A percentile compares a stretch with the other conserved stretches of the same genome.
Evolutionary conservation across 2,797 vertebrate genomes (phyloP).

Genomic region (Pitangus sulphuratus): DNA sequence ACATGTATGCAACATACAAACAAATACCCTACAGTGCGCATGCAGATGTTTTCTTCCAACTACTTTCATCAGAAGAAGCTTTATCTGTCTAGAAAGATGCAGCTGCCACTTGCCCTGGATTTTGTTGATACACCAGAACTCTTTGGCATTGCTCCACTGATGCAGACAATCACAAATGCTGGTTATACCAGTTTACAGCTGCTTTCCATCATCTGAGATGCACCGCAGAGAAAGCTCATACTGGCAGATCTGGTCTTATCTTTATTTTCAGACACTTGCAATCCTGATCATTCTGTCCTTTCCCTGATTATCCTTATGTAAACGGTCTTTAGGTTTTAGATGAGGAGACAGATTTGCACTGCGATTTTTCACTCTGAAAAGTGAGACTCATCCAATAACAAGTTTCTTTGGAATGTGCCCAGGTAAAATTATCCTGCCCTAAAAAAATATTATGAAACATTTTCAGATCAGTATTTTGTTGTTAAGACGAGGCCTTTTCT

Average conservation of each 20-base stretch:
- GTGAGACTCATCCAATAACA: background rate
- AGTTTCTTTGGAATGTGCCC: background rate
- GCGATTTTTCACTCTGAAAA: background rate
- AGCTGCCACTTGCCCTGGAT: constrained; percentile 33
- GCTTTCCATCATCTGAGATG: constrained; percentile 22
- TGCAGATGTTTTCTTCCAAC: background rate
- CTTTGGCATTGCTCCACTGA: constrained; percentile 31
- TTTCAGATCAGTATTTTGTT: background rate
- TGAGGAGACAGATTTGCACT: background rate
- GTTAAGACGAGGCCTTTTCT: background rate
- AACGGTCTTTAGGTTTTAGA: constrained; percentile 10
- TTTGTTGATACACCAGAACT: constrained; percentile 24
- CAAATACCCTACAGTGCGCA: background rate
- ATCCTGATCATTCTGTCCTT: background rate
- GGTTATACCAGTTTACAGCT: constrained; percentile 11
- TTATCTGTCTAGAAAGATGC: constrained; percentile 23
- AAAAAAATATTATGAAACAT: background rate
- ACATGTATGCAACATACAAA: background rate
- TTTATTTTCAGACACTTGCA: constrained; percentile 21
- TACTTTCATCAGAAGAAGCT: background rate
- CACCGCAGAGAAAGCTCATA: background rate
- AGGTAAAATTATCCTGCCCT: background rate
- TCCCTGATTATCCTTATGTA: background rate
- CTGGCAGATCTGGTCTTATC: constrained; percentile 20
- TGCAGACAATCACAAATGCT: constrained; percentile 23